Base-by-base conservation (phyloP, 35 echinoderm and acorn worm genomes). In the Hemicentrotus pulcherrimus region DNA sequence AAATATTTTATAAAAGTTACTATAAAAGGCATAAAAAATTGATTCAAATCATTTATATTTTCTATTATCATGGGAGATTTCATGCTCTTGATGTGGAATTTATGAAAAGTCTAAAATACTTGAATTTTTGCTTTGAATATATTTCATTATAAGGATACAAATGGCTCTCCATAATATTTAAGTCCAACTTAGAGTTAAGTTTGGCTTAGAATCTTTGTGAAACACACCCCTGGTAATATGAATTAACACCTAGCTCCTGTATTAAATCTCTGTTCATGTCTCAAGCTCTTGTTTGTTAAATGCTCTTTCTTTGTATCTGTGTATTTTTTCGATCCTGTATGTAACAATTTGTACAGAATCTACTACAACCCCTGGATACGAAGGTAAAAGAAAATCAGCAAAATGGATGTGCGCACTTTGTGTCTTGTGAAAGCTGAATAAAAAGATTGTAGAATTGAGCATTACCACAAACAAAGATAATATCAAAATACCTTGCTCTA, bases 361-460 rank as follows among this genome's bases (percentile, higher is more conserved):
- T 90, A 90, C 88, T 90, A 90, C 88, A 90, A 90, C 88, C 88
- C 88, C 2, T 90, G 88, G 88, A 90, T 90, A 90, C 45, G 88
- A 90, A 90, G 88, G 88, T 90, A 90, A 90, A 89, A 90, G 32
- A 13, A 78, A 22, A n/a, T 7, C 24, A 78, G 65, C 28, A 78
- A 78, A 78, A 78, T 78, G 65, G 65, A 78, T 78, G 65, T 78
- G 65, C 65, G 65, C 65, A 78, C 65, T 78, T 78, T 78, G 19
- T 78, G 65, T 78, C 65, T 78, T 78, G 65, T 78, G 65, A 78
- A 78, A 78, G 65, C 65, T n/a, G 19, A 78, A n/a, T 5, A 78
- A 78, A 78, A 78, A 78, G 4, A 78, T 8, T 28, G 6, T 78
- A 78, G 65, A 78, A 28, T 10, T 12, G 0, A 78, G 65, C 19